Evolutionary conservation across 1,140 invertebrate genomes (phyloP), one percentile per base, ranked within the genome.

Genomic region (Cyclargus thomasi): DNA sequence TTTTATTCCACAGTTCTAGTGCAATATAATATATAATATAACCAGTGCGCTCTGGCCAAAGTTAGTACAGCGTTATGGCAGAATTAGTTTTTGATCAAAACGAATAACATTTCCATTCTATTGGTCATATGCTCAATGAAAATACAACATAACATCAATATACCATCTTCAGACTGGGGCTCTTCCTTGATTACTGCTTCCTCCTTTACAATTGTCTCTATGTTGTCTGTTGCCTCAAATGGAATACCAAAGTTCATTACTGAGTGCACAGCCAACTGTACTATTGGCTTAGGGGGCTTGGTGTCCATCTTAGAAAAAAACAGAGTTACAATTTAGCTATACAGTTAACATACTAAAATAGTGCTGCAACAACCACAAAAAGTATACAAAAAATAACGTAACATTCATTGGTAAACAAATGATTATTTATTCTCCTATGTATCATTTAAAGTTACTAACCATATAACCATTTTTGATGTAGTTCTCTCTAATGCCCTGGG

Each of bases 161-260:
- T 21, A 59, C 55, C 55, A 18, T 20, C 20, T 20, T 59, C 55
- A 21, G 55, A 59, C 20, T 59, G 18, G 0, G 55, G 55, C 20
- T 59, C 55, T 4, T 59, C 55, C 18, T 59, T 59, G 10, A 59
- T 18, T 59, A 21, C 17, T 8, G 55, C n/a, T 20, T 59, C 55
- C 11, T 20, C 18, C 17, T 59, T 59, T 10, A 59, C 20, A 11
- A 59, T 21, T 8, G 55, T 59, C 20, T 59, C 55, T 7, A 59
- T 21, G 18, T 18, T 20, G 2, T 59, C 55, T 20, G 17, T 59
- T 11, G 55, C 18, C 18, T 59, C 55, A 21, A 59, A 59, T 20
- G 55, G 55, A 10, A 59, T 59, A 18, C 55, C 55, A 59, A 59
- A 59, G 20, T 59, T 59, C 17, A 59, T 20, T 10, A 59, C 55